Conservation (phyloP, 2,888 invertebrate genomes). For the Ochropleura plecta region DNA sequence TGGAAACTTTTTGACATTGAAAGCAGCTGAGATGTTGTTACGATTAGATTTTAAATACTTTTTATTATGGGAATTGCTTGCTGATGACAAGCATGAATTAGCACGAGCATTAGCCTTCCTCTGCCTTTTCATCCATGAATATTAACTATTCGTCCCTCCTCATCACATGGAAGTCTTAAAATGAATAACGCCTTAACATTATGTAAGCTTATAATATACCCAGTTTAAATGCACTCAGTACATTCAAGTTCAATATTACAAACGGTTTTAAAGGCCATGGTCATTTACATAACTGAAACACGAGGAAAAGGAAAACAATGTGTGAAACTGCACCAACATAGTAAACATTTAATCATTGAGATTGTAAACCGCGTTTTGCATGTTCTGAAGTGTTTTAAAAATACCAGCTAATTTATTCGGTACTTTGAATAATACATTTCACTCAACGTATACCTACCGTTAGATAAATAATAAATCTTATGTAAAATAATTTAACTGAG, state of each 20-base stretch:
- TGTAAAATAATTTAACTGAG: constrained; percentile 32
- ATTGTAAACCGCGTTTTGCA: not conserved
- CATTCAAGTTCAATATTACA: constrained; percentile 17
- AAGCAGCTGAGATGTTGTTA: too few species aligned
- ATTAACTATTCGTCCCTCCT: too few species aligned
- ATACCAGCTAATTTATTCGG: not conserved
- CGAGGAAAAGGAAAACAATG: constrained; percentile 27
- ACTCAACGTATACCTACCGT: constrained; percentile 17
- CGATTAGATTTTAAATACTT: too few species aligned
- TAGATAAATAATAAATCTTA: not conserved
- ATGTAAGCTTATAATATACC: not conserved
- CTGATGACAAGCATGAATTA: too few species aligned
- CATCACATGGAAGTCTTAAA: too few species aligned
- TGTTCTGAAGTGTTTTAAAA: constrained; percentile 17
- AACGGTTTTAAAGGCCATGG: constrained; percentile 12
- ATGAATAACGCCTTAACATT: not conserved
- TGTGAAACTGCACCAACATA: constrained; percentile 20
- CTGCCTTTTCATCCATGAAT: too few species aligned
- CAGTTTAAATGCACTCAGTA: constrained; percentile 1
- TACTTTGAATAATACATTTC: constrained; percentile 19
- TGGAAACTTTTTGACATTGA: too few species aligned
- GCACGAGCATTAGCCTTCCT: too few species aligned
- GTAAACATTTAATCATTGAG: constrained; percentile 22
- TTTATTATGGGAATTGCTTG: too few species aligned
- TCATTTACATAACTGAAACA: constrained; percentile 9